A percentile compares a stretch with the other conserved stretches of the same genome.
phyloP scores from a whole-genome alignment of 2,113 vertebrate genomes.

The Grammomys dolichurus region DNA sequence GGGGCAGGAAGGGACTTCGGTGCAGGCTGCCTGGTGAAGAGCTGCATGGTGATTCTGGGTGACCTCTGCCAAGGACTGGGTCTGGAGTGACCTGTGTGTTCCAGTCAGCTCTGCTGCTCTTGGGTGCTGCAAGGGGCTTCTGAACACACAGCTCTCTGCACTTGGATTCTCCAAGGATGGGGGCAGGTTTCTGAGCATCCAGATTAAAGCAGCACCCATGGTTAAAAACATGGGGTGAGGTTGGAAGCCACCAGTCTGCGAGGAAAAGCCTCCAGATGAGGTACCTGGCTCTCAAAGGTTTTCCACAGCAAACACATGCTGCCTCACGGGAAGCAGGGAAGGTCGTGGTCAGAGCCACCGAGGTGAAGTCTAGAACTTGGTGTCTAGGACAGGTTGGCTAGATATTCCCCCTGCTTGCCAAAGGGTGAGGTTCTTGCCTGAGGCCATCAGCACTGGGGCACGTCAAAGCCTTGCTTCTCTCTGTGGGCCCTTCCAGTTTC shows the following conservation, averaged over 20 bases:
- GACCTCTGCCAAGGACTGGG: rapidly evolving
- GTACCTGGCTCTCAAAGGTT: background rate
- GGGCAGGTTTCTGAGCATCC: background rate
- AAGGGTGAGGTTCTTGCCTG: background rate
- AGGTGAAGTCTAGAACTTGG: background rate
- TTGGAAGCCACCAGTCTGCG: background rate
- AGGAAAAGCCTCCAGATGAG: background rate
- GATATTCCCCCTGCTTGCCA: background rate
- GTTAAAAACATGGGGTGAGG: rapidly evolving
- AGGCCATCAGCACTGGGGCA: background rate
- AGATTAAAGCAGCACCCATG: rapidly evolving
- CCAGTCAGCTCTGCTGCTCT: background rate
- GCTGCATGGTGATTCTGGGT: rapidly evolving
- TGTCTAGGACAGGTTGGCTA: background rate
- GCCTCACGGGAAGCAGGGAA: background rate
- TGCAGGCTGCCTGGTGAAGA: background rate
- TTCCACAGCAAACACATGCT: background rate
- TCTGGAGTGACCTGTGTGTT: background rate
- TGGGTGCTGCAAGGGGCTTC: background rate
- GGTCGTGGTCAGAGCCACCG: background rate
- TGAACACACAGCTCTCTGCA: background rate
- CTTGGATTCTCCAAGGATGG: too few species aligned
- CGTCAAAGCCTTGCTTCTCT: background rate
- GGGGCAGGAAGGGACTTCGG: too few species aligned
- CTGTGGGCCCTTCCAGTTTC: background rate